Conservation (phyloP, 2,888 invertebrate species). For the Troilus luridus region DNA sequence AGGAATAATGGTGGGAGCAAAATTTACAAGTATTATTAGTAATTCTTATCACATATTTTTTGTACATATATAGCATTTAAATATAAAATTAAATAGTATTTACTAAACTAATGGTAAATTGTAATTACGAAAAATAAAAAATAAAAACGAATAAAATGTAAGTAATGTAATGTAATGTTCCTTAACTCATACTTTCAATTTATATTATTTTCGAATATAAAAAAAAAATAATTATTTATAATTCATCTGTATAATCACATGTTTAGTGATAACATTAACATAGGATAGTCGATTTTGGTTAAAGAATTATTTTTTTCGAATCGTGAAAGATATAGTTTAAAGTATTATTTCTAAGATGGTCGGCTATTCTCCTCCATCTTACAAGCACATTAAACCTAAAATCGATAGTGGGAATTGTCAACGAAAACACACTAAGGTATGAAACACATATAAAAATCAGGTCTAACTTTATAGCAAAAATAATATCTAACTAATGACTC, state of each 20-base stretch:
- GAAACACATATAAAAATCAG: neutral
- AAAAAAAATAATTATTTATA: neutral
- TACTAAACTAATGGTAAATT: no score
- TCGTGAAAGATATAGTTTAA: neutral
- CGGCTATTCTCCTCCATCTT: neutral
- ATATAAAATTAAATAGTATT: no score
- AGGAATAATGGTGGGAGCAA: no score
- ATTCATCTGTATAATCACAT: neutral
- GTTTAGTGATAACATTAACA: neutral
- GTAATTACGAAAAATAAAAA: no score
- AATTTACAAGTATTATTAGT: no score
- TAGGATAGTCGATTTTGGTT: neutral
- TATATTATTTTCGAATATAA: neutral
- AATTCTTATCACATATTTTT: no score
- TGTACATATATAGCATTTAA: no score
- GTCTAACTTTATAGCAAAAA: neutral
- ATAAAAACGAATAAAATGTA: no score
- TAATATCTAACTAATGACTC: neutral
- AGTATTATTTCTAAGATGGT: neutral
- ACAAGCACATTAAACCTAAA: neutral
- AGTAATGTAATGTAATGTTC: no score
- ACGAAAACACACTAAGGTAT: neutral
- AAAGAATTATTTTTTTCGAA: neutral
- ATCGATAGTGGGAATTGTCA: neutral
- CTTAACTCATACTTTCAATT: neutral